These are phyloP conservation scores for Holacanthus passer DNA, from an alignment of 2,113 vertebrate genomes.

Conservation along the genomic window DNA sequence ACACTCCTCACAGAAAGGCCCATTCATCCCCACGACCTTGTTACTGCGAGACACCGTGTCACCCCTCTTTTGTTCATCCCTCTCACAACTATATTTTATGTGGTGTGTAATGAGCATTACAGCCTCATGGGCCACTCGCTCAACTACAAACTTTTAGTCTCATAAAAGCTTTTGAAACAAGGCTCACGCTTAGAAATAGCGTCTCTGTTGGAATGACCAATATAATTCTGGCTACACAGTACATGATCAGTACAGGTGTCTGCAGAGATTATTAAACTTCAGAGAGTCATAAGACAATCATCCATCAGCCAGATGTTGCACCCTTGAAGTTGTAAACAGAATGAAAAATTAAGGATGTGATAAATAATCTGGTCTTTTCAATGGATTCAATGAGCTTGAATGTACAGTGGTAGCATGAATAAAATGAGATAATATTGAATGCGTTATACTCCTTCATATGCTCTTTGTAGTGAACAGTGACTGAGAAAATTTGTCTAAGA, in stretches of 20 bases:
- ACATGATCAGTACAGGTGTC: background rate
- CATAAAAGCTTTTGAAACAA: background rate
- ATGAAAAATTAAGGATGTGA: slow-evolving; percentile 23
- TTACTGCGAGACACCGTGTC: background rate
- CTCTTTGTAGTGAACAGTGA: slow-evolving; percentile 10
- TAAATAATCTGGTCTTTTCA: background rate
- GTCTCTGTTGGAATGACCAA: too few species aligned
- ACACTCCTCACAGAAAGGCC: background rate
- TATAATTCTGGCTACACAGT: background rate
- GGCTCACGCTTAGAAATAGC: too few species aligned
- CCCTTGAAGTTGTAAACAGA: slow-evolving; percentile 16
- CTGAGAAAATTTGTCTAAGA: too few species aligned
- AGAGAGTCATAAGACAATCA: background rate
- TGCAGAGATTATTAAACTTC: background rate
- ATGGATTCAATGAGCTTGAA: background rate
- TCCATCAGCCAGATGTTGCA: background rate
- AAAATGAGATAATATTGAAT: background rate
- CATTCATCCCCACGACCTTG: background rate
- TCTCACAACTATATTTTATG: background rate
- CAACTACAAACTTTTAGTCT: background rate
- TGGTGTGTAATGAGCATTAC: background rate
- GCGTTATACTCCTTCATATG: background rate
- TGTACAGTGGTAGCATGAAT: background rate
- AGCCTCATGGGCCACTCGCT: background rate
- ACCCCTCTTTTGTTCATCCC: background rate